phyloP scores from a whole-genome alignment of 2,797 vertebrate genomes.

The Pterois miles region DNA sequence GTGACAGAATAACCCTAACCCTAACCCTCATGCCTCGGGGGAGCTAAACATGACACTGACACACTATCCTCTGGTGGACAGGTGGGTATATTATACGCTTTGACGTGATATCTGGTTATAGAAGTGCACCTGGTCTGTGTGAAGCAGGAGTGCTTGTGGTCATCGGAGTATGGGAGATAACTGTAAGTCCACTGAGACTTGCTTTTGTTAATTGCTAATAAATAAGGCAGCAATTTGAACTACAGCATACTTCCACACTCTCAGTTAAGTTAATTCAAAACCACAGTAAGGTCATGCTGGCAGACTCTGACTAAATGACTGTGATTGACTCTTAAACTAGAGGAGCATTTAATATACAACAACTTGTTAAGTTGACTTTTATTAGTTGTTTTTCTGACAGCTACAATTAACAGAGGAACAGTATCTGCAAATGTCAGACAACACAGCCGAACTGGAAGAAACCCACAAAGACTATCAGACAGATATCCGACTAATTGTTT shows the following conservation, averaged over 20 bases:
- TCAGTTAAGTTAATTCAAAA: constrained; percentile 4
- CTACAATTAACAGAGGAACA: constrained; percentile 32
- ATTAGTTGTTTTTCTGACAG: constrained; percentile 36
- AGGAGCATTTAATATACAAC: constrained; percentile 20
- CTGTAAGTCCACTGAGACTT: background rate
- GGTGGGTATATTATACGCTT: background rate
- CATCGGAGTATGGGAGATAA: background rate
- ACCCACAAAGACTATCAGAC: constrained; percentile 24
- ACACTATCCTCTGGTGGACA: background rate
- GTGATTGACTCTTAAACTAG: constrained; percentile 2
- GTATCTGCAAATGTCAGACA: constrained; percentile 40
- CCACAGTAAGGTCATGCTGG: background rate
- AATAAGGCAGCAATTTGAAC: constrained; percentile 9
- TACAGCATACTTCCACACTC: background rate
- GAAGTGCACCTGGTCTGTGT: background rate
- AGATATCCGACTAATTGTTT: constrained; percentile 52
- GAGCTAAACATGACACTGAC: no score
- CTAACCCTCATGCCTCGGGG: background rate
- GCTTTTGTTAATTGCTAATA: background rate
- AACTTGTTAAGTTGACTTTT: constrained; percentile 25
- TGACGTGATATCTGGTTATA: background rate
- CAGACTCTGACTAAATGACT: constrained; percentile 10
- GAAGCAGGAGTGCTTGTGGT: background rate
- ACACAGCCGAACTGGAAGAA: constrained; percentile 24
- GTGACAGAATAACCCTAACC: no score